A percentile compares a stretch with the other conserved stretches of the same genome.
These are phyloP conservation scores for Cynopterus brachyotis DNA, from an alignment of 2,113 vertebrate species.

Conservation along the genomic window DNA sequence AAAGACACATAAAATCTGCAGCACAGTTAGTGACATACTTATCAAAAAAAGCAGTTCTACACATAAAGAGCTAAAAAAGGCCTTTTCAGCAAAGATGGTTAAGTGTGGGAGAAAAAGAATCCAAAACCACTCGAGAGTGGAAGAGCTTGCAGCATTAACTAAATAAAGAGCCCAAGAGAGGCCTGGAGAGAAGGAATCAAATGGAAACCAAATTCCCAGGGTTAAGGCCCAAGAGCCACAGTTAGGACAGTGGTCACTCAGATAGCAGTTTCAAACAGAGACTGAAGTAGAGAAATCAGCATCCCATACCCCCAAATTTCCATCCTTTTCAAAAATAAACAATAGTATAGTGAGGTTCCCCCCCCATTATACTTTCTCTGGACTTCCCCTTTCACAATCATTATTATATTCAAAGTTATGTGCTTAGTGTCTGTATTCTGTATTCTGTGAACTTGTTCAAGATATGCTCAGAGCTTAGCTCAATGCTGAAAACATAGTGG, in stretches of 20 bases:
- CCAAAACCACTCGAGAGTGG: neutral
- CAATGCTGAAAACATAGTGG: neutral
- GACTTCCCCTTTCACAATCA: neutral
- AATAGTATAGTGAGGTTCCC: neutral
- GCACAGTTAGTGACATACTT: neutral
- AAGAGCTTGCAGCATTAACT: neutral
- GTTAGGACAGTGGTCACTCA: neutral
- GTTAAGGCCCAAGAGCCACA: too few relatives aligned
- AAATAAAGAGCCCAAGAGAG: neutral
- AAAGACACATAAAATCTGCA: neutral
- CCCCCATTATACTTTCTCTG: neutral
- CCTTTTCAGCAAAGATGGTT: neutral
- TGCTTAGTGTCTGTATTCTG: neutral
- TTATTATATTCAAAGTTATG: neutral
- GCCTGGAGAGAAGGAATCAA: neutral
- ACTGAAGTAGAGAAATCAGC: neutral
- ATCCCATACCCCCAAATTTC: too few relatives aligned
- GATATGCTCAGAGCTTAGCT: neutral
- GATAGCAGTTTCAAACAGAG: neutral
- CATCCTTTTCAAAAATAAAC: neutral
- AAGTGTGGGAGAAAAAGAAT: neutral
- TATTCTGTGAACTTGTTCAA: neutral
- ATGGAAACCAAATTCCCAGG: neutral
- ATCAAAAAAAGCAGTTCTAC: neutral
- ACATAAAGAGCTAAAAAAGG: neutral